Base-by-base conservation (phyloP, 2,113 vertebrate species). In the Propithecus coquereli region DNA sequence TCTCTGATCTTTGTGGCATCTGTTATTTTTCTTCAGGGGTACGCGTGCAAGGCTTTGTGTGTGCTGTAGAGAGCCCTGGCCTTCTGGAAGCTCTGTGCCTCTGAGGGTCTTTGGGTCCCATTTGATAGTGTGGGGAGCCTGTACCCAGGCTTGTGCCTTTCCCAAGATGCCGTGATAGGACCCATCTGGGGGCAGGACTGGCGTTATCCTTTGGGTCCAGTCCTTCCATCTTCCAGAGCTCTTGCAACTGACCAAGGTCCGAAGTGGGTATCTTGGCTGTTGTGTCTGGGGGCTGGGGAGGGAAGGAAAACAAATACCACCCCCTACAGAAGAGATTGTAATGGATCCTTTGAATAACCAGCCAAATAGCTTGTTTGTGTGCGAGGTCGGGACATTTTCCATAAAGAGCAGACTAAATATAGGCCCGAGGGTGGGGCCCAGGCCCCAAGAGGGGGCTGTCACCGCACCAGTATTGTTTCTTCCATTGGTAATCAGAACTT, bases 391-490 rank as follows among this genome's bases (percentile, higher is more conserved):
- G 93, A 91, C 73, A 30, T 95, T 95, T 96, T 95, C 97, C 96
- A 59, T 66, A 68, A 52, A 70, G 83, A 70, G 57, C 83, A 57
- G 90, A 66, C 92, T 97, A 97, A 95, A 97, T 97, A 96, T 90
- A 96, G 95, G 93, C 85, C 4, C 0, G 27, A 84, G 97, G 96
- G 88, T 88, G 93, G 93, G 93, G 97, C 43, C 85, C 93, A 0
- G 74, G 63, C 73, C 83, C 83, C 18, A 0, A 6, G 61, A 57
- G 90, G 83, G 74, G 87, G n/a, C 94, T 63, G 83, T 57, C 66
- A 23, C 23, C 0, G 2, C 59, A 32, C 32, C 4, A 37, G 43
- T 76, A 37, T 50, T 80, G 96, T 93, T 89, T 83, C 81, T 90
- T 61, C 83, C 80, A 5, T 66, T 59, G 94, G 61, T 50, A 23